phyloP scores from a whole-genome alignment of 2,888 invertebrate species.

The Charanyca ferruginea region DNA sequence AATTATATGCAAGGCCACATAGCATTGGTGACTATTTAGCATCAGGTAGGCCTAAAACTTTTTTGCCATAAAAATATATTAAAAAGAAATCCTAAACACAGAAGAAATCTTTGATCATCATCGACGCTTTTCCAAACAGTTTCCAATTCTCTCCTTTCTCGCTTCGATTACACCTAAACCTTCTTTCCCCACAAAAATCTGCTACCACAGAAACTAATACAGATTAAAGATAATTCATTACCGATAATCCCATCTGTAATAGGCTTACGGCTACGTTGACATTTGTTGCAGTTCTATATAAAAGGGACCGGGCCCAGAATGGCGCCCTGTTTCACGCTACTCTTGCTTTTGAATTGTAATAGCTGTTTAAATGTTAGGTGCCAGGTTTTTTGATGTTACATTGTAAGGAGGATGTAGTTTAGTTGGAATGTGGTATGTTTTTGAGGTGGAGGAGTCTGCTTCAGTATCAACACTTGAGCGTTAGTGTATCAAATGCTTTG shows the following conservation, averaged over 20 bases:
- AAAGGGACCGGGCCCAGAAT: constrained; percentile 63
- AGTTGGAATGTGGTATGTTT: background rate
- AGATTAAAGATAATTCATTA: constrained; percentile 91
- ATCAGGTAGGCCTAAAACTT: too few relatives aligned
- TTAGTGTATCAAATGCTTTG: constrained; percentile 11
- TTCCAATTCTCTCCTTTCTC: constrained; percentile 22
- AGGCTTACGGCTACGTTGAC: constrained; percentile 86
- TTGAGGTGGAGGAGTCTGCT: background rate
- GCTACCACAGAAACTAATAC: constrained; percentile 78
- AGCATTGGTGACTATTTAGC: too few relatives aligned
- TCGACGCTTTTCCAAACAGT: constrained; percentile 12
- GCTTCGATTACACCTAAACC: constrained; percentile 33
- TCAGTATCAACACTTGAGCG: background rate
- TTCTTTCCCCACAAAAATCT: constrained; percentile 59
- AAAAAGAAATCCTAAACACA: background rate
- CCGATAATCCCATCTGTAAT: constrained; percentile 86
- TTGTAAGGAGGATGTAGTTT: background rate
- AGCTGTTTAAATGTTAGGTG: constrained; percentile 33
- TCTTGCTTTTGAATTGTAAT: constrained; percentile 60
- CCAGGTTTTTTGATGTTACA: constrained; percentile 26
- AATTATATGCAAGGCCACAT: too few relatives aligned
- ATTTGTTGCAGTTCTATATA: constrained; percentile 82
- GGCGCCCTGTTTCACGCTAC: constrained; percentile 64
- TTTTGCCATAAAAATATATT: too few relatives aligned
- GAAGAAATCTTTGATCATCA: constrained; percentile 14